A percentile compares a stretch with the other conserved stretches of the same genome.
These are phyloP conservation scores for Scaptomyza reducta DNA, from an alignment of 2,888 invertebrate species.

Conservation along the genomic window DNA sequence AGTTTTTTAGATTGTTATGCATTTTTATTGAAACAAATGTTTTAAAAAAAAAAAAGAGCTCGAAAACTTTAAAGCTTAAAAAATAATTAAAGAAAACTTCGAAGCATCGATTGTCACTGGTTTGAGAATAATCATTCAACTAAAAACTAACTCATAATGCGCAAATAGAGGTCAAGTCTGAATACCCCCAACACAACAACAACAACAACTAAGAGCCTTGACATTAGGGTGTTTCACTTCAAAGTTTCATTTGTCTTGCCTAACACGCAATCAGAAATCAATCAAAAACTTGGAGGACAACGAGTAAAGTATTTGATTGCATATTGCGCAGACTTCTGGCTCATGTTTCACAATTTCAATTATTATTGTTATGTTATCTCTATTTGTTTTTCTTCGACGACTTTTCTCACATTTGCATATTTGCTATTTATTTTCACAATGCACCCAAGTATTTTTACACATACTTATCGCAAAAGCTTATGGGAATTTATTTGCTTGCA, in stretches of 20 bases:
- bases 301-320: conserved; percentile 15
- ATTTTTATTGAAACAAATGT: no score
- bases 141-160: conserved; percentile 13
- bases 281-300: conserved; percentile 45
- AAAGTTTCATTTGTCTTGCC: conserved; percentile 13
- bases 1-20: no score
- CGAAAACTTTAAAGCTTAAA: background rate
- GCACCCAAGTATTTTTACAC: background rate
- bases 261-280: conserved; percentile 46
- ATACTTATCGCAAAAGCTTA: background rate
- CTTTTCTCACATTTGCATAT: background rate
- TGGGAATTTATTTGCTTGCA: background rate
- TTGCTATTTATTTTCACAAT: conserved; percentile 1
- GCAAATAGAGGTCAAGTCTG: conserved; percentile 47
- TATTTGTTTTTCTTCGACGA: no score
- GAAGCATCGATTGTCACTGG: background rate
- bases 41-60: background rate
- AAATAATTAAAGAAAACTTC: background rate
- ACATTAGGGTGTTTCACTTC: conserved; percentile 56
- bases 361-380: background rate
- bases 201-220: conserved; percentile 47
- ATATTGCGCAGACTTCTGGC: conserved; percentile 11
- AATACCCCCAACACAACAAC: conserved; percentile 7
- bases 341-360: conserved; percentile 4
- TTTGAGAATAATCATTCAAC: background rate